phyloP scores from a whole-genome alignment of 2,888 invertebrate genomes.

The Torymus tubicola region DNA sequence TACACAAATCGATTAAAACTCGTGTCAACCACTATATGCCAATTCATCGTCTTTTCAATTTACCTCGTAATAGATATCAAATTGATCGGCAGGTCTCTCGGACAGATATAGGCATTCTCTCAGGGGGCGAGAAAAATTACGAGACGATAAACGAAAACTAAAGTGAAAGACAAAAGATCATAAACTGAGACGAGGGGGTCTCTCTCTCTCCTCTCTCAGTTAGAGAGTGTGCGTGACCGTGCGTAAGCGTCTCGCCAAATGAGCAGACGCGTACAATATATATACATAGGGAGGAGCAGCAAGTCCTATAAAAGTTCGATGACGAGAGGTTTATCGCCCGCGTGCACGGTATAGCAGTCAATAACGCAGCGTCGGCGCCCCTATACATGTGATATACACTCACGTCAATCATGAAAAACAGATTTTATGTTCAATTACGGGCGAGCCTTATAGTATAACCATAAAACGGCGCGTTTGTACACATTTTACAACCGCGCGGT shows the following conservation, averaged over 20 bases:
- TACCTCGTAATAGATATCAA: too few relatives aligned
- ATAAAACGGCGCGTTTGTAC: conserved; percentile 60
- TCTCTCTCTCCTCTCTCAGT: too few relatives aligned
- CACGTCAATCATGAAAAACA: conserved; percentile 66
- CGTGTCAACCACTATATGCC: too few relatives aligned
- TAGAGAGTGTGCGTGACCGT: neutral
- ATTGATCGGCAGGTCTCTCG: too few relatives aligned
- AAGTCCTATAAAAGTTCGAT: conserved; percentile 3
- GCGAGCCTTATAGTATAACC: conserved; percentile 58
- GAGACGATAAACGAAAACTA: conserved; percentile 14
- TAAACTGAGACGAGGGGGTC: neutral
- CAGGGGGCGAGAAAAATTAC: conserved; percentile 20
- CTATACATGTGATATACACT: too few relatives aligned
- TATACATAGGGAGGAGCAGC: too few relatives aligned
- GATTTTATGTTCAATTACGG: conserved; percentile 67
- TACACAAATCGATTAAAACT: too few relatives aligned
- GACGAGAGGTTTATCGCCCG: neutral
- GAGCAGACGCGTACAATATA: too few relatives aligned
- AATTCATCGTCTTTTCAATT: too few relatives aligned
- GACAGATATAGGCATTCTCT: too few relatives aligned
- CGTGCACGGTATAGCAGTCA: conserved; percentile 10
- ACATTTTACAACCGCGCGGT: too few relatives aligned
- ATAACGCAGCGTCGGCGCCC: conserved; percentile 53
- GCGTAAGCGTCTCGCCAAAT: too few relatives aligned
- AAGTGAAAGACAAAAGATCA: conserved; percentile 19